phyloP scores from a whole-genome alignment of 2,113 vertebrate genomes.

The Laticauda laticaudata region DNA sequence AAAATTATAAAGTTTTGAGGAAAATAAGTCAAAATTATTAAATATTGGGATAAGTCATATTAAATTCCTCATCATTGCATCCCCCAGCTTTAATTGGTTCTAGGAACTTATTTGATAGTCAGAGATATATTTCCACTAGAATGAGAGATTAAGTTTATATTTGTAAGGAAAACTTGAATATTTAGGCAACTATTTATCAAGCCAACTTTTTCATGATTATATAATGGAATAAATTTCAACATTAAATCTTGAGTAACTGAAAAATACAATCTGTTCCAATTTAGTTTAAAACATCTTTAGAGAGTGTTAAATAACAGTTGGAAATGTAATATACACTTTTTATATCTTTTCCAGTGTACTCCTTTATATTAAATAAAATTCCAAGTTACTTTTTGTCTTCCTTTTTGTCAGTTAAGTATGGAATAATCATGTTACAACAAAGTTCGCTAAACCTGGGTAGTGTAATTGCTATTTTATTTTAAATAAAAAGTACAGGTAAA shows the following conservation, averaged over 20 bases:
- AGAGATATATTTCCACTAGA: not conserved
- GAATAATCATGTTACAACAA: not conserved
- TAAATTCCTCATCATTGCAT: not conserved
- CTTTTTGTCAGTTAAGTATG: not conserved
- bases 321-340: not conserved
- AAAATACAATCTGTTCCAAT: not conserved
- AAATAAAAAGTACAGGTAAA: not conserved
- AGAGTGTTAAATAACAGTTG: not conserved
- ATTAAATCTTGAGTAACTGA: not conserved
- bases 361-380: not conserved
- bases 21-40: not conserved
- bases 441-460: not conserved
- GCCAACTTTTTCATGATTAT: not conserved
- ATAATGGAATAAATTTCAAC: not conserved
- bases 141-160: not conserved
- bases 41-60: not conserved
- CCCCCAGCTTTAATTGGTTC: not conserved
- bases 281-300: not conserved
- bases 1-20: not conserved
- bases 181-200: not conserved
- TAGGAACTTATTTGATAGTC: slow-evolving; percentile 11
- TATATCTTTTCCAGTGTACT: not conserved
- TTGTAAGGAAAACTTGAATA: not conserved
- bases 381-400: not conserved
- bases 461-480: not conserved